phyloP scores from a whole-genome alignment of 2,888 invertebrate species.

The Papilio gigon region DNA sequence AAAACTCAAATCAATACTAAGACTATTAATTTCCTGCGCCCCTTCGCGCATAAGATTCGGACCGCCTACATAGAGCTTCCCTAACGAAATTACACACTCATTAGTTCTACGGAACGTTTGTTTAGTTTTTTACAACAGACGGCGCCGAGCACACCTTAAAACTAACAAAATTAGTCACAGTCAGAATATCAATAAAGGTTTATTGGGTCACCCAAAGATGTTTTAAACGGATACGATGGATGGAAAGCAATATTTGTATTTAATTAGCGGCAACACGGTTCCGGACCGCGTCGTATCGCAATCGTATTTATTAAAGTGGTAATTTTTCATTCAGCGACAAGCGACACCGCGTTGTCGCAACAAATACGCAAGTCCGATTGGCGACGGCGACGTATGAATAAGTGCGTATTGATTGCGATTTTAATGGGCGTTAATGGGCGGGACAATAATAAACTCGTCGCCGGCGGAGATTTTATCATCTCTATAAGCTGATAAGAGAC shows the following conservation, averaged over 20 bases:
- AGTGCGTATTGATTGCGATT: constrained; percentile 79
- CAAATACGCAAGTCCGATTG: constrained; percentile 43
- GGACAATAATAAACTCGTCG: constrained; percentile 78
- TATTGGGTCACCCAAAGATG: constrained; percentile 58
- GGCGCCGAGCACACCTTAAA: constrained; percentile 66
- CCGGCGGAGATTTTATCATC: constrained; percentile 72
- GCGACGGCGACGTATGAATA: constrained; percentile 73
- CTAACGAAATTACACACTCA: constrained; percentile 78
- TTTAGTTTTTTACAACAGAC: constrained; percentile 71
- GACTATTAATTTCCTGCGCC: constrained; percentile 60
- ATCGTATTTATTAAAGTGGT: constrained; percentile 65
- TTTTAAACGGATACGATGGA: constrained; percentile 51
- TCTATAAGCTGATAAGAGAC: constrained; percentile 72
- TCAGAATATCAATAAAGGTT: constrained; percentile 58
- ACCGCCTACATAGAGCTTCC: constrained; percentile 74
- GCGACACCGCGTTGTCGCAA: constrained; percentile 50
- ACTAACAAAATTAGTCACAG: constrained; percentile 78
- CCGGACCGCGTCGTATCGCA: constrained; percentile 44
- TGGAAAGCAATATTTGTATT: constrained; percentile 51
- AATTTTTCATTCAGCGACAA: constrained; percentile 68
- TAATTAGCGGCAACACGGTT: constrained; percentile 42
- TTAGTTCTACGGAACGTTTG: constrained; percentile 76
- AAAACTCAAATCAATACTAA: constrained; percentile 39
- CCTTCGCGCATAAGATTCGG: constrained; percentile 48
- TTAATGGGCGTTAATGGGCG: constrained; percentile 80